Evolutionary conservation across 2,888 invertebrate species (phyloP), one percentile per base, ranked within the genome.

Genomic region (Heliconius aoede): DNA sequence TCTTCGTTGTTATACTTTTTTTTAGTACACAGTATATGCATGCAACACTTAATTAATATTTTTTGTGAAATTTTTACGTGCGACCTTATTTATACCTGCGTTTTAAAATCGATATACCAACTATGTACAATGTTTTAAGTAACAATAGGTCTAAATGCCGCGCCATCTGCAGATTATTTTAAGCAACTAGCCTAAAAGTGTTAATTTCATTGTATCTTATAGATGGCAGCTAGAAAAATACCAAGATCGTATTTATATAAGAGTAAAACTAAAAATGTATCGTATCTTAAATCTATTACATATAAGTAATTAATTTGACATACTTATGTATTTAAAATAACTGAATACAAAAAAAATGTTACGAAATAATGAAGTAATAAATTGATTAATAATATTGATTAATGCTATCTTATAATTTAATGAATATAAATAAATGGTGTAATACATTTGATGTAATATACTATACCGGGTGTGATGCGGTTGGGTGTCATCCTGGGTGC

Each of bases 401-500:
- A 55, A 55, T 7, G 9, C 9, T 55, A 55, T 1, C 51, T 51
- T n/a, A 5, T 46, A 46, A 5, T 46, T 46, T 46, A 46, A 46
- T 46, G 21, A 5, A 8, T 8, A 18, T 30, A 28, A 61, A 30
- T 28, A 13, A 40, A 36, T 65, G 3, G 24, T 40, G 40, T 40
- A 65, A 36, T 11, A 36, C 32, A 65, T 13, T 24, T 24, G 13
- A 40, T 65, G 36, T 24, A 11, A 18, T 40, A 65, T 65, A 65
- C 65, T 24, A 36, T 92, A 94, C 94, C 94, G 94, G 92, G 89
- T 91, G 91, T 91, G 95, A 95, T 94, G 95, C 95, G 86, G 94
- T 92, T 95, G 88, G 95, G 86, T 91, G 95, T 93, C 95, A 90
- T 91, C 96, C 95, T 93, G 96, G 95, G 94, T 93, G 91, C 95